Evolutionary conservation across 2,888 invertebrate species (phyloP).

Genomic region (Clitarchus hookeri): DNA sequence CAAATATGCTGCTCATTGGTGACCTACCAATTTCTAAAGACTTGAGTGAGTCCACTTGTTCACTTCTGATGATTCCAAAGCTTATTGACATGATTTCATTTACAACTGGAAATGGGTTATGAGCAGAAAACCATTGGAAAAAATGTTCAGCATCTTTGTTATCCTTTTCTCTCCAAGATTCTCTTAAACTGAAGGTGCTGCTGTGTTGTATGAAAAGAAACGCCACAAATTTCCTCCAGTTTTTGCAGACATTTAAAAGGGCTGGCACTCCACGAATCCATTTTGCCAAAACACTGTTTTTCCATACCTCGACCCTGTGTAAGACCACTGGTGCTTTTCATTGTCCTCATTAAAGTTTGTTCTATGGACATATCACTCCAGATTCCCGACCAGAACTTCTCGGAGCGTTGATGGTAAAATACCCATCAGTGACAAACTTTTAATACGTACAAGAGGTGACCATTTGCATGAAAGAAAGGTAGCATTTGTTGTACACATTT

Average conservation of each 20-base stretch:
- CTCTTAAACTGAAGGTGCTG: slow-evolving; percentile 42
- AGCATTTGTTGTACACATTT: slow-evolving; percentile 47
- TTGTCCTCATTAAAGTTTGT: too few relatives aligned
- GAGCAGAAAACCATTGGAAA: not conserved
- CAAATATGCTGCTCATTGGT: not conserved
- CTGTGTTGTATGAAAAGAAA: slow-evolving; percentile 38
- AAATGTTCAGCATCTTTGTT: not conserved
- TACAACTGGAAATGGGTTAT: not conserved
- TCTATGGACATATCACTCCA: too few relatives aligned
- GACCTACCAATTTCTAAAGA: slow-evolving; percentile 11
- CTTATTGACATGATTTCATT: slow-evolving; percentile 19
- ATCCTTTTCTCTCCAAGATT: slow-evolving; percentile 34
- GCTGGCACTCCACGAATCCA: slow-evolving; percentile 39
- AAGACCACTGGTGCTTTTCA: too few relatives aligned
- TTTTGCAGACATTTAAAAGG: slow-evolving; percentile 35
- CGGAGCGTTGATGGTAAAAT: not conserved
- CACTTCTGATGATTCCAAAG: not conserved
- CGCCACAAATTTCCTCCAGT: slow-evolving; percentile 39
- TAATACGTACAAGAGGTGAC: slow-evolving; percentile 49
- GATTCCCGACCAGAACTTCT: too few relatives aligned
- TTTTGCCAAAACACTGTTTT: slow-evolving; percentile 38
- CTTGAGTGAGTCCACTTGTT: not conserved
- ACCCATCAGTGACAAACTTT: not conserved
- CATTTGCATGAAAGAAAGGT: slow-evolving; percentile 51
- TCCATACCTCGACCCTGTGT: too few relatives aligned